Evolutionary conservation across 92 coral and sea anemone genomes (phyloP).

Genomic region (Diadumene lineata): DNA sequence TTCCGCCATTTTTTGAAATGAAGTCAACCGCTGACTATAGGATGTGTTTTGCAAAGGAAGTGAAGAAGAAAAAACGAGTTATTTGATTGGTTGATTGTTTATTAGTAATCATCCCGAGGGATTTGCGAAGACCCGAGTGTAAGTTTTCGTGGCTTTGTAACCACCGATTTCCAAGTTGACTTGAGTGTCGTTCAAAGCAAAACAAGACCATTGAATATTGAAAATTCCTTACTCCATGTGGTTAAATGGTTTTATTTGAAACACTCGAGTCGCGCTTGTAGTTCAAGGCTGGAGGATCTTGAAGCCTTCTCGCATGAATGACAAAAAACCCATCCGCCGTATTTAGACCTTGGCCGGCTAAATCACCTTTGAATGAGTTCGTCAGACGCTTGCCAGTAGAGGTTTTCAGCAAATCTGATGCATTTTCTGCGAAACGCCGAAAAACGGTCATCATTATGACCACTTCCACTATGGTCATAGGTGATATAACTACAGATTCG

Average conservation of each 20-base stretch:
- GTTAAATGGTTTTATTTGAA: conserved; percentile 17
- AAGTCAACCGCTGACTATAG: conserved; percentile 50
- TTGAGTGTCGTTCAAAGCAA: conserved; percentile 23
- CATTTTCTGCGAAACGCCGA: conserved; percentile 8
- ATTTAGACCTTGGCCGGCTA: background rate
- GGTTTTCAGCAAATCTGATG: conserved; percentile 19
- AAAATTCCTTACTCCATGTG: conserved; percentile 35
- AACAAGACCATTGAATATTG: conserved; percentile 30
- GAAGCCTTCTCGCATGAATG: background rate
- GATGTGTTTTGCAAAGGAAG: background rate
- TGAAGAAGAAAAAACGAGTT: background rate
- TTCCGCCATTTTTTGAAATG: conserved; percentile 68
- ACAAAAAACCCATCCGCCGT: background rate
- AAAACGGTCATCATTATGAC: conserved; percentile 36
- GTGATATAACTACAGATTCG: background rate
- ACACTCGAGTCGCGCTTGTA: background rate
- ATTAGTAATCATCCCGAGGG: conserved; percentile 3
- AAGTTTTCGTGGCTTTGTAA: conserved; percentile 49
- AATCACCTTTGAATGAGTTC: background rate
- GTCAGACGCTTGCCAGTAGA: background rate
- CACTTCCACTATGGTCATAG: conserved; percentile 33
- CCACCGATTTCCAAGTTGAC: conserved; percentile 24
- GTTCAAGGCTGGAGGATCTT: background rate
- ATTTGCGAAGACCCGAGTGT: conserved; percentile 30
- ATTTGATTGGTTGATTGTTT: background rate